phyloP scores from a whole-genome alignment of 2,113 vertebrate genomes.

The Pristiophorus japonicus region DNA sequence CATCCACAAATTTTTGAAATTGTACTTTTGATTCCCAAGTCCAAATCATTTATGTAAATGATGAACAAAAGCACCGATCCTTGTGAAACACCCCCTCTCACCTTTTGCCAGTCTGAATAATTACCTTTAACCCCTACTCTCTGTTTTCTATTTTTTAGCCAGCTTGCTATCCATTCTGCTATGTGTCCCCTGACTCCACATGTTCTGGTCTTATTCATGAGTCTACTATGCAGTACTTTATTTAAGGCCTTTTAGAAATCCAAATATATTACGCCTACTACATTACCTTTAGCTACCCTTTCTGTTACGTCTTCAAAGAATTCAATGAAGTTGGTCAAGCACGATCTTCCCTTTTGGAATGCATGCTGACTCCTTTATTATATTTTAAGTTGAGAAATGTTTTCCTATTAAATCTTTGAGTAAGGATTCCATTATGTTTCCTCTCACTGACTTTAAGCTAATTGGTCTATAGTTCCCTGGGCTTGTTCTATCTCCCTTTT shows the following conservation, averaged over 20 bases:
- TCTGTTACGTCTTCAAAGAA: neutral
- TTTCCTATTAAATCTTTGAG: neutral
- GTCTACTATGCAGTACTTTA: neutral
- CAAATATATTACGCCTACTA: neutral
- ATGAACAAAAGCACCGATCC: neutral
- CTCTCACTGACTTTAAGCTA: neutral
- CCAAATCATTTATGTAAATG: neutral
- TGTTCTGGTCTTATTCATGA: neutral
- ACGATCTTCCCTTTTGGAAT: too few relatives aligned
- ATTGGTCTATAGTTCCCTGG: neutral
- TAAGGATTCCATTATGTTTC: neutral
- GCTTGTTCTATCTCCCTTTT: neutral
- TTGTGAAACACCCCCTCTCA: neutral
- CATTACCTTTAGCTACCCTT: neutral
- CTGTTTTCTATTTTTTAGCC: neutral
- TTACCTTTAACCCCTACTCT: neutral
- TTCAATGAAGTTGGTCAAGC: neutral
- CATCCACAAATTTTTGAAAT: neutral
- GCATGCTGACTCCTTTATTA: too few relatives aligned
- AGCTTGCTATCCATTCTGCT: neutral
- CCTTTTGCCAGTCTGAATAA: neutral
- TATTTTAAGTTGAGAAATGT: neutral
- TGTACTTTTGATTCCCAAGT: too few relatives aligned
- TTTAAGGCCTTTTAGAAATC: neutral
- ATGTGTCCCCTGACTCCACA: neutral